Evolutionary conservation across 2,113 vertebrate species (phyloP).

Genomic region (Melozone crissalis): DNA sequence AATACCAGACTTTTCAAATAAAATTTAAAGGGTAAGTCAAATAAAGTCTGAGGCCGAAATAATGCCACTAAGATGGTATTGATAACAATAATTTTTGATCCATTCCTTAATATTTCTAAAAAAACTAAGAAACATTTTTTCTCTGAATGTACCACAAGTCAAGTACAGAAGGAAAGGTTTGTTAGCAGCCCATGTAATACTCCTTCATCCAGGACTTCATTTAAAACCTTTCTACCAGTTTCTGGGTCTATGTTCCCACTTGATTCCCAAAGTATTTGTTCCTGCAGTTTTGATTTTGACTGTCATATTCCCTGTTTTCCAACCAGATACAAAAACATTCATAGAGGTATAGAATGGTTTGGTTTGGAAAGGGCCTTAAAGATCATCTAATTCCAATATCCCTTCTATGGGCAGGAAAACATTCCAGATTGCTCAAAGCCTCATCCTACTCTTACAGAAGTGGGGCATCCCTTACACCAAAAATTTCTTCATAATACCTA

Average conservation of each 20-base stretch:
- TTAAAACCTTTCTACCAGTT: not conserved
- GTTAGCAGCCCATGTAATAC: rapidly evolving
- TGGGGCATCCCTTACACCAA: not conserved
- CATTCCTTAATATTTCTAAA: not conserved
- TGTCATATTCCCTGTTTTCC: not conserved
- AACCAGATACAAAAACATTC: not conserved
- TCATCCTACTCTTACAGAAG: not conserved
- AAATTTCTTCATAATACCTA: rapidly evolving
- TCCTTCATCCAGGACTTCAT: not conserved
- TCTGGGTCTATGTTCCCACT: not conserved
- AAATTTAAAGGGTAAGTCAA: not conserved
- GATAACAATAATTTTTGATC: not conserved
- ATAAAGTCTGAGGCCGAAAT: not conserved
- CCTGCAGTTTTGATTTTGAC: not conserved
- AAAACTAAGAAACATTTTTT: not conserved
- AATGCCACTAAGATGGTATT: not conserved
- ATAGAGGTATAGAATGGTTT: not conserved
- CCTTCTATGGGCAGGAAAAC: not conserved
- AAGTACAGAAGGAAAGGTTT: not conserved
- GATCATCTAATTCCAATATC: not conserved
- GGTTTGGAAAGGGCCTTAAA: not conserved
- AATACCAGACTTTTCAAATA: not conserved
- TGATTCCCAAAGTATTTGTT: not conserved
- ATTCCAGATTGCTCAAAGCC: not conserved
- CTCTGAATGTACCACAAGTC: not conserved